Evolutionary conservation across 2,888 invertebrate genomes (phyloP), one percentile per base, ranked within the genome.

Genomic region (Diaprepes abbreviatus): DNA sequence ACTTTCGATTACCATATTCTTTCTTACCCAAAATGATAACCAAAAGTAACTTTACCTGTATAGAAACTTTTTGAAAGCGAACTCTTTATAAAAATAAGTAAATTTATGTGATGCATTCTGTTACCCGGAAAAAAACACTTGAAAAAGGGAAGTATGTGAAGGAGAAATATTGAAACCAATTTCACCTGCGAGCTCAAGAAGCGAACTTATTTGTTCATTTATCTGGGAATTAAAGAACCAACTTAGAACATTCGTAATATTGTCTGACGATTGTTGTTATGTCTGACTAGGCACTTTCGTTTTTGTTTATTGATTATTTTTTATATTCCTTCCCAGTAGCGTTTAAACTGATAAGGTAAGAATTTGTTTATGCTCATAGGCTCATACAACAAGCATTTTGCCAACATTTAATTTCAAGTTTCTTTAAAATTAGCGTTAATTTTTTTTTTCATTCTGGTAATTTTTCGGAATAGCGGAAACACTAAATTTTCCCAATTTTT

Each of bases 131-230:
- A 50, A 14, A 35, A 28, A 24, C 48, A 3, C 16, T 28, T 28
- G 40, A 55, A 64, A 43, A 38, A 33, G 45, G 14, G 38, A 67
- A 52, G 28, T 43, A 67, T 52, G 60, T 59, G 52, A 54, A 67
- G 38, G 43, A 24, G 52, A 67, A 60, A 67, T 59, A 60, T 60
- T 67, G 60, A 59, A 45, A 40, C 54, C 59, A 67, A 67, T 59
- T 60, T 59, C 24, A 67, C 54, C 59, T 54, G 21, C 35, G 40
- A 59, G 35, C 28, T 52, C 38, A 52, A 52, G 52, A 50, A 21
- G 21, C 17, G 43, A 24, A 43, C 58, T 40, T 43, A 58, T 58
- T 58, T 58, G 43, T 28, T 31, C 43, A 58, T 58, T 43, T 31
- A 43, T 31, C 58, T 38, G 31, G 17, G 58, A 43, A 43, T 43